phyloP scores from a whole-genome alignment of 2,888 invertebrate species.

The Catocala fraxini region DNA sequence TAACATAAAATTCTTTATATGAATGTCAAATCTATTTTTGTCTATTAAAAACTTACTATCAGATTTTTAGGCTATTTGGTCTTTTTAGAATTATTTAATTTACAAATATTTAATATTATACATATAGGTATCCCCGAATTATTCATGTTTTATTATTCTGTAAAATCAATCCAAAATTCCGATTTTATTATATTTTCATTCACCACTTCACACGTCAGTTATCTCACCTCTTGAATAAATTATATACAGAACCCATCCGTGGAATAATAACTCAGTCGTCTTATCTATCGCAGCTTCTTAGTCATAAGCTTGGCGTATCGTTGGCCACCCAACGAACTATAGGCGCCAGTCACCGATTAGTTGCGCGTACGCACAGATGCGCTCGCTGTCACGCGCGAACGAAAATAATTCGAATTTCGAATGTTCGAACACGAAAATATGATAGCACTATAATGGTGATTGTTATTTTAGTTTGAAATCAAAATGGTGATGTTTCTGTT shows the following conservation, averaged over 20 bases:
- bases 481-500: conserved; percentile 37
- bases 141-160: too few relatives aligned
- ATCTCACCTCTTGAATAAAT: neutral
- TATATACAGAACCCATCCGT: conserved; percentile 17
- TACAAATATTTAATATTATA: too few relatives aligned
- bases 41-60: too few relatives aligned
- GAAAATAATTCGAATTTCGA: conserved; percentile 26
- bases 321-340: conserved; percentile 25
- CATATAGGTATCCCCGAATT: too few relatives aligned
- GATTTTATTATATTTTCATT: too few relatives aligned
- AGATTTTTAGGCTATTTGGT: too few relatives aligned
- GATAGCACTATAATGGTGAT: conserved; percentile 25
- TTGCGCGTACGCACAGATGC: conserved; percentile 47
- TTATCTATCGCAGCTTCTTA: conserved; percentile 40
- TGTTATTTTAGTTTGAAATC: conserved; percentile 4
- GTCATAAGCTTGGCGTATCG: conserved; percentile 42
- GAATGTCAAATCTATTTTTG: too few relatives aligned
- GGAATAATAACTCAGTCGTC: neutral
- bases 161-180: too few relatives aligned
- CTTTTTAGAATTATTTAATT: too few relatives aligned
- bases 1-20: too few relatives aligned
- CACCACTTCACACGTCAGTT: too few relatives aligned
- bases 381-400: conserved; percentile 23
- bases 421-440: conserved; percentile 35
- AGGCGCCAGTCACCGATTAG: conserved; percentile 45